Conservation (phyloP, 2,797 vertebrate genomes). For the Sebastes matsubarae region DNA sequence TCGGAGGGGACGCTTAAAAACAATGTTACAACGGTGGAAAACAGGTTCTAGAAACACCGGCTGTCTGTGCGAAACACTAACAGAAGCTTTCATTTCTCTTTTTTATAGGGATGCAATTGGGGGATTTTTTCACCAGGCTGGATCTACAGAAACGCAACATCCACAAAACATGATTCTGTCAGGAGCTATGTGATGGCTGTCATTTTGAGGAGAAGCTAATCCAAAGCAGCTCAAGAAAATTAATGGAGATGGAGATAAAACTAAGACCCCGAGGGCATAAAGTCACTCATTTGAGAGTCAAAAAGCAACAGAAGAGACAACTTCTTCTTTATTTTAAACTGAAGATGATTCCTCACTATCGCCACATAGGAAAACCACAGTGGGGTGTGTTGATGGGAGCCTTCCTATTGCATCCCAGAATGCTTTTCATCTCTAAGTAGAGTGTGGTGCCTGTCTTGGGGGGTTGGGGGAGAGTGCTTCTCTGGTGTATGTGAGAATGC, state of each 20-base stretch:
- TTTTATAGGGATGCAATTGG: conserved; percentile 6
- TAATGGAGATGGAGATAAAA: conserved; percentile 6
- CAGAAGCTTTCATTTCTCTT: conserved; percentile 46
- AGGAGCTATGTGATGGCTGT: conserved; percentile 31
- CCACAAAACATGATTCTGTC: conserved; percentile 20
- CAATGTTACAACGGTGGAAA: conserved; percentile 12
- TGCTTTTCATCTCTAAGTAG: conserved; percentile 73
- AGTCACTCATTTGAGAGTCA: conserved; percentile 30
- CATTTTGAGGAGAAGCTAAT: conserved; percentile 7
- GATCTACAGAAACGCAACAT: conserved; percentile 11
- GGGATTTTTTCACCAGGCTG: conserved; percentile 3
- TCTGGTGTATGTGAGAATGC: conserved; percentile 74
- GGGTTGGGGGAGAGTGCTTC: conserved; percentile 70
- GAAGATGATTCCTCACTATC: conserved; percentile 31
- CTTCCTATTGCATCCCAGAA: conserved; percentile 71
- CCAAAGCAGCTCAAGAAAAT: conserved; percentile 22
- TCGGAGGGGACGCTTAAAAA: background rate
- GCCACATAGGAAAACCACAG: conserved; percentile 21
- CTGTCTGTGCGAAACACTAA: background rate
- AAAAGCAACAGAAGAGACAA: background rate
- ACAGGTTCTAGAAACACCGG: conserved; percentile 34
- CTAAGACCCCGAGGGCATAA: background rate
- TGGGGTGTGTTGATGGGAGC: conserved; percentile 53
- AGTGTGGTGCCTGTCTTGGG: conserved; percentile 66
- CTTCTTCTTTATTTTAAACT: conserved; percentile 15